Percentiles rank a stretch among this genome's conserved stretches.
phyloP scores from a whole-genome alignment of 2,113 vertebrate genomes.

The Corvus cornix region DNA sequence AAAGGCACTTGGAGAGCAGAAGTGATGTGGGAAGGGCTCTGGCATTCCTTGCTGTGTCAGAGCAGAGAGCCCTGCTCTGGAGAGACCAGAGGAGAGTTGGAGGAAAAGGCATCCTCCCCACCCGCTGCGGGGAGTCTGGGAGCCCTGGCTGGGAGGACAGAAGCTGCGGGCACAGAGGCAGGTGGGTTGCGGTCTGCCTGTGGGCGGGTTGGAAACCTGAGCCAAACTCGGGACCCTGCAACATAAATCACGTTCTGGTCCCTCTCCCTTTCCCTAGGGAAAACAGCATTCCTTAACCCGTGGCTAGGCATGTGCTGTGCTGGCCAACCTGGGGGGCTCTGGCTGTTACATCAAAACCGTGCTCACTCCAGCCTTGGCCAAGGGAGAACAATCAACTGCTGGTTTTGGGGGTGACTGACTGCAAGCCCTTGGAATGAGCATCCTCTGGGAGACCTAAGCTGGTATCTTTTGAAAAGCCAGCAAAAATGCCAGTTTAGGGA shows the following conservation, averaged over 20 bases:
- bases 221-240: fast-evolving
- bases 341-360: not conserved
- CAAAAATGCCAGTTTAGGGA: not conserved
- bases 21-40: not conserved
- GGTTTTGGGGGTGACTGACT: not conserved
- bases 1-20: not conserved
- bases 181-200: not conserved
- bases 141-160: not conserved
- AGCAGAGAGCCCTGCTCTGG: not conserved
- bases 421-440: not conserved
- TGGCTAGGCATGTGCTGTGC: fast-evolving
- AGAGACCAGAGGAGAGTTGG: not conserved
- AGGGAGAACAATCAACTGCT: not conserved
- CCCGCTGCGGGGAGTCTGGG: not conserved
- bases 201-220: not conserved
- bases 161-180: not conserved
- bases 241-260: not conserved
- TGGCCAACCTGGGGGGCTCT: not conserved
- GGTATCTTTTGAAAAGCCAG: not conserved
- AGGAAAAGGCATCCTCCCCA: not conserved
- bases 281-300: not conserved
- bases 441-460: not conserved
- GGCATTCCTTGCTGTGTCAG: not conserved
- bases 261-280: not conserved
- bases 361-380: not conserved